Base-by-base conservation (phyloP, 37 sponge, comb jelly and placozoan genomes). In the Mnemiopsis leidyi region DNA sequence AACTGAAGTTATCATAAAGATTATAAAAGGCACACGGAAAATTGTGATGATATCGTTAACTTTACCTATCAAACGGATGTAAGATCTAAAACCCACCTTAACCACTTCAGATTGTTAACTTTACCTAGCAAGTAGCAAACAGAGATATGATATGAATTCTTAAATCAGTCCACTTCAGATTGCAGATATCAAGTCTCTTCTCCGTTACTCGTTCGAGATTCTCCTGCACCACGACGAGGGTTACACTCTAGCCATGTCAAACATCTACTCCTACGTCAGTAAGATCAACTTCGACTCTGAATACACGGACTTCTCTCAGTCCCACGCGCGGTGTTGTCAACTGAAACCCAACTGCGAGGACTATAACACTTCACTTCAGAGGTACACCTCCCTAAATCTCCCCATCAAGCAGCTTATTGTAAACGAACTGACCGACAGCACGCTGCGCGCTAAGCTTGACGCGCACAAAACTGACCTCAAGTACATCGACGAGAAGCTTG, bases 361-460 rank as follows among this genome's bases (percentile, higher is more conserved):
- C 21, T 71, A 71, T 24, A 28, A 71, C 30, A 28, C 30, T 3
- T 29, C 26, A 7, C 36, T 79, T 3, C 82, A 79, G 37, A 79
- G 34, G 23, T 29, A 29, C 36, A 79, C 82, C 36, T 79, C 82
- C 7, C 82, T 79, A 35, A 32, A 79, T 36, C 82, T 79, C 23
- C 82, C 82, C 82, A 35, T 35, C 3, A 79, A 79, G 29, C 82
- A 79, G 29, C 82, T 79, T 3, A 79, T 79, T 32, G 82, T 79
- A 32, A 79, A 79, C 37, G 82, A 79, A 16, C 82, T 79, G 82
- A 79, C 82, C 7, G 37, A 79, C 82, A 5, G 9, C 20, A 79
- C 82, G 13, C 82, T 79, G 35, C 35, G 37, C 7, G 37, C 82
- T 79, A 79, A 79, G 21, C 37, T 79, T 5, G 82, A 35, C 1